Conservation (phyloP, 2,888 invertebrate genomes). For the Euplagia quadripunctaria region DNA sequence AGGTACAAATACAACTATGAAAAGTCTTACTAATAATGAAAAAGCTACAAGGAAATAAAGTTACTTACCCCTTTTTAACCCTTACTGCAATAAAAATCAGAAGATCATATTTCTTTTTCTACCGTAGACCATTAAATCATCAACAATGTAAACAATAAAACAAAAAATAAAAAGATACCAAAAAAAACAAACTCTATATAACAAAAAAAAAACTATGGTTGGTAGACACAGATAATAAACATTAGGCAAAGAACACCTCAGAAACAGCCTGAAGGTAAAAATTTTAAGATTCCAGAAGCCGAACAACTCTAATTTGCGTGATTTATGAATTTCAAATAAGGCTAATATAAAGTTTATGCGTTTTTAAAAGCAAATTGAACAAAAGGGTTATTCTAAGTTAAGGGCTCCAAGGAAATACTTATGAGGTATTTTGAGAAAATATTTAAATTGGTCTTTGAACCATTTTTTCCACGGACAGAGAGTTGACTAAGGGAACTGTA, state of each 20-base stretch:
- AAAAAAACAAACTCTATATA: not conserved
- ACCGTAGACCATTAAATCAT: not conserved
- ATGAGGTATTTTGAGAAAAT: not conserved
- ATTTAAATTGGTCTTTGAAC: not conserved
- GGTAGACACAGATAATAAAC: slow-evolving; percentile 29
- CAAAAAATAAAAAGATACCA: not conserved
- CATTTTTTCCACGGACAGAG: not conserved
- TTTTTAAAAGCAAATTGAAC: slow-evolving; percentile 45
- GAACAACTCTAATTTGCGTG: slow-evolving; percentile 60
- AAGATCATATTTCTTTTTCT: not conserved
- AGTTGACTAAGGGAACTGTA: too few species aligned
- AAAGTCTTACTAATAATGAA: too few species aligned
- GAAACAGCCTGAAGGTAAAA: slow-evolving; percentile 57
- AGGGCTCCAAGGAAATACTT: slow-evolving; percentile 24
- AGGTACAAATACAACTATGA: too few species aligned
- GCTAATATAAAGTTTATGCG: slow-evolving; percentile 51
- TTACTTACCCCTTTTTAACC: too few species aligned
- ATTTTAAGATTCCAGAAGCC: slow-evolving; percentile 60
- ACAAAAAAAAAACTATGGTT: slow-evolving; percentile 1
- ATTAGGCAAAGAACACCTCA: slow-evolving; percentile 45
- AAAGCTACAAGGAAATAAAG: too few species aligned
- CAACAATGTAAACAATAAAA: not conserved
- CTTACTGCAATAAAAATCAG: too few species aligned
- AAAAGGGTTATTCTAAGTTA: slow-evolving; percentile 47
- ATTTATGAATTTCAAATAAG: slow-evolving; percentile 68